Evolutionary conservation across 2,113 vertebrate genomes (phyloP).

Genomic region (Aptenodytes patagonicus): DNA sequence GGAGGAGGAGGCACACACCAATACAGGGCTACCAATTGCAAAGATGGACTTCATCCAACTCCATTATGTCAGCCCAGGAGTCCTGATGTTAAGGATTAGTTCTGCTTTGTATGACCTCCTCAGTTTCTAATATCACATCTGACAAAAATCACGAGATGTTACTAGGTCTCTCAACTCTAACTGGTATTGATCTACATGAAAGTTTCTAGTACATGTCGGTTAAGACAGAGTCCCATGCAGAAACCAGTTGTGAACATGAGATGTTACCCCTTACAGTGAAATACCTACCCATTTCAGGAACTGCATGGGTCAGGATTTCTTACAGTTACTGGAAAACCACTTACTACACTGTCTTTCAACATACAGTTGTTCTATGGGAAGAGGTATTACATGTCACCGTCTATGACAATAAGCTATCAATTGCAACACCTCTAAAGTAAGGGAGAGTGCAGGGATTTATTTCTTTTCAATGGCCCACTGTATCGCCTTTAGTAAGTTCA

Average conservation of each 20-base stretch:
- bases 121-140: background rate
- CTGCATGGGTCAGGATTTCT: background rate
- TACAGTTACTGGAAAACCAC: background rate
- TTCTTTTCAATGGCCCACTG: background rate
- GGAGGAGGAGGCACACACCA: background rate
- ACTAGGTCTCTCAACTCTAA: background rate
- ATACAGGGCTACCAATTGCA: background rate
- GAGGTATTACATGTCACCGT: background rate
- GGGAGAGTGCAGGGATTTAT: background rate
- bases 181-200: background rate
- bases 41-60: background rate
- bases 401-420: background rate
- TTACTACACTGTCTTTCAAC: background rate
- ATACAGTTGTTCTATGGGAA: background rate
- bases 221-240: background rate
- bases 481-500: background rate
- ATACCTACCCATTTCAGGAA: background rate
- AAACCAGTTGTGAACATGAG: background rate
- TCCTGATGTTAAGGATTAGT: constrained; percentile 42
- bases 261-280: background rate
- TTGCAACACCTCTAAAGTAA: background rate
- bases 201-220: background rate
- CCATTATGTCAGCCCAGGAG: background rate
- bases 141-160: background rate
- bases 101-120: constrained; percentile 27